phyloP scores from a whole-genome alignment of 2,113 vertebrate genomes.

The Boulengeromyrus knoepffleri region DNA sequence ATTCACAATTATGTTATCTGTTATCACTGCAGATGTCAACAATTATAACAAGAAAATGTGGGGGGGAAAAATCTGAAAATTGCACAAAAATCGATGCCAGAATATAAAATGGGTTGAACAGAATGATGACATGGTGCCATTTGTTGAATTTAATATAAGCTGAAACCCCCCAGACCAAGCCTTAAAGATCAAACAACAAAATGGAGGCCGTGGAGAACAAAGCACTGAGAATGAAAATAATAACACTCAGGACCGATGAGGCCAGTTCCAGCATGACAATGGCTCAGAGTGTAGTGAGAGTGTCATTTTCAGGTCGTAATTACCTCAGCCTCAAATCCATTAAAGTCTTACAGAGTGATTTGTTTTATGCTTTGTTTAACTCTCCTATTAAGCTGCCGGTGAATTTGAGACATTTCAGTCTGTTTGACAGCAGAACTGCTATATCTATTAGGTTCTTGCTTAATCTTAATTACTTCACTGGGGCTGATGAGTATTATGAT shows the following conservation, averaged over 20 bases:
- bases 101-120: neutral
- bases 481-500: neutral
- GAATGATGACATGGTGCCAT: neutral
- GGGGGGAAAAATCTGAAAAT: neutral
- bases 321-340: neutral
- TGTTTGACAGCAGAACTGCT: neutral
- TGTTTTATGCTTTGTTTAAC: neutral
- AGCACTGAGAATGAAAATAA: neutral
- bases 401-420: conserved; percentile 1
- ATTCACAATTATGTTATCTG: neutral
- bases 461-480: neutral
- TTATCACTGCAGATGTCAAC: neutral
- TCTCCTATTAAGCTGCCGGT: neutral
- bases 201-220: neutral
- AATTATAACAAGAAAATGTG: neutral
- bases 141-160: neutral
- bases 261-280: neutral
- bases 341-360: neutral
- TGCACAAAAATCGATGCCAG: neutral
- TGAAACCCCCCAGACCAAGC: neutral
- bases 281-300: neutral
- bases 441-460: neutral
- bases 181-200: neutral
- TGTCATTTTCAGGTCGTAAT: neutral
- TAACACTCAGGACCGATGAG: neutral